A percentile compares a stretch with the other conserved stretches of the same genome.
Evolutionary conservation across 2,113 vertebrate genomes (phyloP).

Genomic region (Cairina moschata): DNA sequence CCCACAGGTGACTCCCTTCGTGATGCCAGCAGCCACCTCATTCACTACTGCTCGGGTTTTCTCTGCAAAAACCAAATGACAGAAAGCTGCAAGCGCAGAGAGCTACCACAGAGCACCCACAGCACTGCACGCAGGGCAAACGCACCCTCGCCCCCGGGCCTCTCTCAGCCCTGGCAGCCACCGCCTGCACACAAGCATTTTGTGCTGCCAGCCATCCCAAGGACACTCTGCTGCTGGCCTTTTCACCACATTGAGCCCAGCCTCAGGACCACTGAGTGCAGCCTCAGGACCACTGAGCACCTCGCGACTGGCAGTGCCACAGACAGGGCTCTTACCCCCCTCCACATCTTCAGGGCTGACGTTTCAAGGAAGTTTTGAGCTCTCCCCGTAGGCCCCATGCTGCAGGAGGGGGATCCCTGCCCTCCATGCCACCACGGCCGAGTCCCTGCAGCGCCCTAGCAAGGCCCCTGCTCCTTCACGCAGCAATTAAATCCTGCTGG

Average conservation of each 20-base stretch:
- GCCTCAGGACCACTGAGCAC: neutral
- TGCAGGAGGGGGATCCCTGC: neutral
- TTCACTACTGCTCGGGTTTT: neutral
- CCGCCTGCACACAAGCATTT: neutral
- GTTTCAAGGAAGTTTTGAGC: neutral
- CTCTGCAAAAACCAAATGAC: neutral
- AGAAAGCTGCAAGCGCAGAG: neutral
- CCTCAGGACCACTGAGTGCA: neutral
- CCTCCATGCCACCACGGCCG: neutral
- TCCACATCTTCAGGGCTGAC: neutral
- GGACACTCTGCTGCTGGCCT: neutral
- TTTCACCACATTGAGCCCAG: rapidly evolving
- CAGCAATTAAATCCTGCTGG: constrained; percentile 3
- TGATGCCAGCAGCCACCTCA: neutral
- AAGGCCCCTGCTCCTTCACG: neutral
- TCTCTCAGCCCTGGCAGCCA: rapidly evolving
- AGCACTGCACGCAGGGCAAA: rapidly evolving
- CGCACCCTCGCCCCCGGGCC: neutral
- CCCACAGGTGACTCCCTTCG: neutral
- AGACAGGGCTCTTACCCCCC: neutral
- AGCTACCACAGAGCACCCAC: rapidly evolving
- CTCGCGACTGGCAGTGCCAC: neutral
- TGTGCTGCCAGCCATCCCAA: too few species aligned
- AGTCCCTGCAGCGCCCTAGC: neutral
- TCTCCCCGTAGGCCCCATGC: neutral